phyloP scores from a whole-genome alignment of 2,113 vertebrate species.

The Terrapene triunguis region DNA sequence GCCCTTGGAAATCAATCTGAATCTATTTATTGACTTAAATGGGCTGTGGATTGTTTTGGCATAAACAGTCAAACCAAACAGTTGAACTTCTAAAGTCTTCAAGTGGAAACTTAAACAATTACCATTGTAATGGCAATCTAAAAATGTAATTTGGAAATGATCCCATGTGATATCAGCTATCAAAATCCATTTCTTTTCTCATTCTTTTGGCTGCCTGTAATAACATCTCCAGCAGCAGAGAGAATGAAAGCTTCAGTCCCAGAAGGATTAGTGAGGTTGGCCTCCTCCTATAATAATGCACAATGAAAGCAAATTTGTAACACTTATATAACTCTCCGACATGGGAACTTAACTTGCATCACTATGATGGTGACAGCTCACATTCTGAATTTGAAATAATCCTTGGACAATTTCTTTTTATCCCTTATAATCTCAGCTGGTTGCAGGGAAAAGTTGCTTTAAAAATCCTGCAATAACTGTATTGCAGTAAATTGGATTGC shows the following conservation, averaged over 20 bases:
- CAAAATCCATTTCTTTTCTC: conserved; percentile 36
- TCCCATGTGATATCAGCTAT: conserved; percentile 6
- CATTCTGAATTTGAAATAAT: background rate
- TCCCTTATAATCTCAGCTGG: background rate
- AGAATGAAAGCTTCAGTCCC: background rate
- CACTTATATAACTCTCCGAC: conserved; percentile 12
- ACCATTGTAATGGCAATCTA: conserved; percentile 18
- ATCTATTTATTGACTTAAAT: background rate
- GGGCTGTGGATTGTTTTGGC: background rate
- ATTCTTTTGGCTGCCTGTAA: background rate
- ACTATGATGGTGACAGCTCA: conserved; percentile 3
- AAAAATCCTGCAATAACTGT: background rate
- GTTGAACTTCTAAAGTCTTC: conserved; percentile 28
- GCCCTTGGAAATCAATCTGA: background rate
- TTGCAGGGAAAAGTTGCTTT: background rate
- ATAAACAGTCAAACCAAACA: background rate
- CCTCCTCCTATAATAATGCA: background rate
- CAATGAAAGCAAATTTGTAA: conserved; percentile 24
- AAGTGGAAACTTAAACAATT: conserved; percentile 51
- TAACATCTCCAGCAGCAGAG: background rate
- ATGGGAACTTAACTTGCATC: background rate
- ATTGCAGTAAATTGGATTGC: background rate
- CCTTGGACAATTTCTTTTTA: conserved; percentile 18
- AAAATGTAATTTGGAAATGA: conserved; percentile 37
- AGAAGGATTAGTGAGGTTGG: background rate